Evolutionary conservation across 2,888 invertebrate genomes (phyloP).

Genomic region (Coelogynopora nodosa): DNA sequence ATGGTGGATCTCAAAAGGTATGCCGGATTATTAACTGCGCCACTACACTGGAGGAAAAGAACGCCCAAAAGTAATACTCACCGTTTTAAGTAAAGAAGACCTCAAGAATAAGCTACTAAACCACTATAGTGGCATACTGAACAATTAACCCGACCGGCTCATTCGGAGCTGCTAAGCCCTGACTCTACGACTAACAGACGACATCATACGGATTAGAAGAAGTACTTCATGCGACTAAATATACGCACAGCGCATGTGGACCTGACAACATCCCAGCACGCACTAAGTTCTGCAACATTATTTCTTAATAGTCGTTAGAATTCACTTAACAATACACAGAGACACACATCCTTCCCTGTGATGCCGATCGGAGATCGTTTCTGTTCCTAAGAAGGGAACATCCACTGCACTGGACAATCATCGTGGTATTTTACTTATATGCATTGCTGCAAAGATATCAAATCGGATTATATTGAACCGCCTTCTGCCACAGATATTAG

Average conservation of each 20-base stretch:
- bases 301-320: not conserved
- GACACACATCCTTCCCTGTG: not conserved
- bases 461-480: conserved; percentile 5
- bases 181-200: not conserved
- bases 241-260: conserved; percentile 1
- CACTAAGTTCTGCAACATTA: not conserved
- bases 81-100: not conserved
- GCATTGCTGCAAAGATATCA: conserved; percentile 8
- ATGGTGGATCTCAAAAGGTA: not conserved
- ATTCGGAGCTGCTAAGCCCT: not conserved
- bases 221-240: not conserved
- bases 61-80: conserved; percentile 15
- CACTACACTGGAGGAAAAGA: conserved; percentile 26
- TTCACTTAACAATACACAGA: not conserved
- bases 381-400: conserved; percentile 22
- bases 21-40: conserved; percentile 7
- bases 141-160: conserved; percentile 4
- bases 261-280: not conserved
- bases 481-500: not conserved
- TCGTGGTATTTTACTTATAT: not conserved
- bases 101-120: not conserved
- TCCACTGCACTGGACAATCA: conserved; percentile 8
- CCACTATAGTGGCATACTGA: too few relatives aligned
- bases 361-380: not conserved
- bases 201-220: not conserved